Conservation (phyloP, 2,113 vertebrate genomes). For the western clawed frog (Xenopus tropicalis) region DNA sequence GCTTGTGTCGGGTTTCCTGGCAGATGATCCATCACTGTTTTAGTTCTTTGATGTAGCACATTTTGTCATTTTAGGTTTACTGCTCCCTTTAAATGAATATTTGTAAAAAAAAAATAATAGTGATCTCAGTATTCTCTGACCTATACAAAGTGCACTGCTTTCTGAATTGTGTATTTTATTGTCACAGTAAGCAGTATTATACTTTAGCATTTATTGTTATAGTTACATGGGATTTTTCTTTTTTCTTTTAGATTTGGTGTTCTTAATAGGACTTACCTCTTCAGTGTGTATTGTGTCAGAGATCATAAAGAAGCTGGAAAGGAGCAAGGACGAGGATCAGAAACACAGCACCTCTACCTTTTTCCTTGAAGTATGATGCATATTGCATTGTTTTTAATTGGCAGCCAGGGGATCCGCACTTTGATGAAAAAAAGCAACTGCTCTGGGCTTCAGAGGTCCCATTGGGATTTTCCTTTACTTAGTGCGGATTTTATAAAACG, state of each 20-base stretch:
- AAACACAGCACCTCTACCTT: slow-evolving; percentile 64
- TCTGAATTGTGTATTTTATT: no score
- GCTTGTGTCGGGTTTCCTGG: no score
- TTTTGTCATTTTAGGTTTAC: no score
- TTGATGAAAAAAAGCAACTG: slow-evolving; percentile 49
- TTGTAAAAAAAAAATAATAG: no score
- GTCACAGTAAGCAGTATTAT: no score
- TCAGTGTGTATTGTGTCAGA: slow-evolving; percentile 92
- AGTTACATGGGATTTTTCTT: background rate
- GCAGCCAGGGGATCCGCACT: slow-evolving; percentile 61
- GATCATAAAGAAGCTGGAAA: slow-evolving; percentile 87
- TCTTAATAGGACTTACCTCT: slow-evolving; percentile 89
- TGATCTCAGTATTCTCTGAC: no score
- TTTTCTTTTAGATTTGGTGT: slow-evolving; percentile 79
- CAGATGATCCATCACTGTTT: no score
- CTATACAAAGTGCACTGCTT: no score
- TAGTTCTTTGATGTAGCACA: no score
- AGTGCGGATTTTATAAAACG: background rate
- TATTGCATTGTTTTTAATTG: slow-evolving; percentile 70
- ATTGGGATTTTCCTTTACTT: slow-evolving; percentile 14
- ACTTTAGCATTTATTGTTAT: no score
- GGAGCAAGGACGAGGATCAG: slow-evolving; percentile 65
- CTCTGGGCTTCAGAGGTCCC: slow-evolving; percentile 56
- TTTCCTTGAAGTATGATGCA: slow-evolving; percentile 95
- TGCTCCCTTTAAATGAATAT: no score